Conservation (phyloP, 2,888 invertebrate genomes). For the Scaptomyza flava region DNA sequence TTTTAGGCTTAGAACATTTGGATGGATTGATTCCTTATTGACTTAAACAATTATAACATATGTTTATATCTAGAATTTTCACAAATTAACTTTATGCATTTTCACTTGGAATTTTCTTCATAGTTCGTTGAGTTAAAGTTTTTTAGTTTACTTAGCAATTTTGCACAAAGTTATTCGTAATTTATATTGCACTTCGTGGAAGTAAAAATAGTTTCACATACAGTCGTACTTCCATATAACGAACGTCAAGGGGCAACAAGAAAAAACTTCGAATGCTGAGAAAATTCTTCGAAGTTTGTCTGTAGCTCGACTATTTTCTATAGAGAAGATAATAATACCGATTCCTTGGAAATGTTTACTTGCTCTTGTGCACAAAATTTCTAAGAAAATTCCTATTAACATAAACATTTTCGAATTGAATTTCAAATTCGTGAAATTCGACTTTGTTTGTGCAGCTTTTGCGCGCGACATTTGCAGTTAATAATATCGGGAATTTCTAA, state of each 20-base stretch:
- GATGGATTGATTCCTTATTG: no score
- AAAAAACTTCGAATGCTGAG: no score
- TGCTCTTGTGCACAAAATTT: background rate
- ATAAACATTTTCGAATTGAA: background rate
- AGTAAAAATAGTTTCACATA: constrained; percentile 7
- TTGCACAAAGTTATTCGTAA: constrained; percentile 17
- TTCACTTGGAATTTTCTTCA: no score
- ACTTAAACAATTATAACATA: no score
- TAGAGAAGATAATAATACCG: background rate
- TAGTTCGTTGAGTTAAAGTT: no score
- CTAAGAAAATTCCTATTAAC: background rate
- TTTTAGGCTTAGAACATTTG: background rate
- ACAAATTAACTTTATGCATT: background rate
- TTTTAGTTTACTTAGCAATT: no score
- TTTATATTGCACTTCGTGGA: background rate
- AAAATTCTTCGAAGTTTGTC: no score
- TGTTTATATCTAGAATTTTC: background rate
- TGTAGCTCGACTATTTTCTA: no score
- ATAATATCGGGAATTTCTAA: constrained; percentile 18
- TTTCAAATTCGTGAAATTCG: background rate
- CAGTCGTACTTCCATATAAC: background rate
- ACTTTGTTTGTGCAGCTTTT: background rate
- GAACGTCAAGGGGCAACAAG: no score
- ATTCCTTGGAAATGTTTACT: background rate
- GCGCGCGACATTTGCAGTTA: constrained; percentile 1